phyloP scores from a whole-genome alignment of 2,113 vertebrate species.

The Ceyx cyanopectus region DNA sequence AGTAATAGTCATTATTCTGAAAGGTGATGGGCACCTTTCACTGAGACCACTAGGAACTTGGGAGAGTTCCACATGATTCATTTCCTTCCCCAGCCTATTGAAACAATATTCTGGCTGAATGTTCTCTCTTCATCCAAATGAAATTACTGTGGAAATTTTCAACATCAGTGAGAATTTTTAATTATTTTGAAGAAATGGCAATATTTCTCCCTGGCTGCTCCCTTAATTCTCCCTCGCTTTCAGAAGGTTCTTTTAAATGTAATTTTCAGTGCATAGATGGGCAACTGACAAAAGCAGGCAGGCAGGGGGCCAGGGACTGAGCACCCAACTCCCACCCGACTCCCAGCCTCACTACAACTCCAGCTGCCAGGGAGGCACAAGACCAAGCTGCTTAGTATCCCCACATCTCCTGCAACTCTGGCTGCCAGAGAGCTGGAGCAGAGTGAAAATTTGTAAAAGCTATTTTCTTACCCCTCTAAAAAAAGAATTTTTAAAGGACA shows the following conservation, averaged over 20 bases:
- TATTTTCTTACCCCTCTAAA: background rate
- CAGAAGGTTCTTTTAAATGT: background rate
- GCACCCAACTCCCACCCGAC: background rate
- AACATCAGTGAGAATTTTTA: background rate
- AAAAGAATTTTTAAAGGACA: background rate
- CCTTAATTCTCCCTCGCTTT: background rate
- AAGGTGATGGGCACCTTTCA: background rate
- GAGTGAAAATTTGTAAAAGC: conserved; percentile 26
- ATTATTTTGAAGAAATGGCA: background rate
- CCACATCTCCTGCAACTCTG: conserved; percentile 22
- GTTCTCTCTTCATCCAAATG: background rate
- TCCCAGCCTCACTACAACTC: background rate
- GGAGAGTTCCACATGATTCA: background rate
- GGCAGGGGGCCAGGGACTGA: conserved; percentile 33
- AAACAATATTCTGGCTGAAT: background rate
- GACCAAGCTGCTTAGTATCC: conserved; percentile 30
- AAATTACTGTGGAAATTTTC: background rate
- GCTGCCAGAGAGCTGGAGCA: conserved; percentile 12
- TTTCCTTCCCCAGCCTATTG: background rate
- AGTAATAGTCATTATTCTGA: background rate
- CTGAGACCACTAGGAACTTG: background rate
- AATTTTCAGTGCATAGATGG: background rate
- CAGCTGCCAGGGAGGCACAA: conserved; percentile 52
- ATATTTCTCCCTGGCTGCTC: background rate
- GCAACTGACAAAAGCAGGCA: background rate